phyloP scores from a whole-genome alignment of 2,113 vertebrate species.

The Amia ocellicauda region DNA sequence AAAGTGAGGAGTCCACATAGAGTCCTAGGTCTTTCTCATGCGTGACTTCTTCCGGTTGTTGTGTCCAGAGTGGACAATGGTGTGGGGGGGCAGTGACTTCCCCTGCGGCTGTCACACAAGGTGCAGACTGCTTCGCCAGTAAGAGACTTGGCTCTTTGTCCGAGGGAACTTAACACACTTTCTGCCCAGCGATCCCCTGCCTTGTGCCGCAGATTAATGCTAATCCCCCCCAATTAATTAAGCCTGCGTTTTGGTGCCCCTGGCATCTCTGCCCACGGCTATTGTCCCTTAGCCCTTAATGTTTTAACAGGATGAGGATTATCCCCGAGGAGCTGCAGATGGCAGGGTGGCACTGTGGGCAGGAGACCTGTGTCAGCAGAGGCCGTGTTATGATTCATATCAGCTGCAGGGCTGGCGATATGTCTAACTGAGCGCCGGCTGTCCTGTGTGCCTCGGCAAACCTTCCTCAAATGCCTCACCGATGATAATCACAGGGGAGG shows the following conservation, averaged over 20 bases:
- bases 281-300: conserved; percentile 28
- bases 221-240: conserved; percentile 11
- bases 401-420: background rate
- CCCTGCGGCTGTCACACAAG: background rate
- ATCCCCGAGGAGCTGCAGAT: conserved; percentile 22
- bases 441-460: too few species aligned
- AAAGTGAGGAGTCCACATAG: too few species aligned
- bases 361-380: conserved; percentile 2
- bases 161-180: background rate
- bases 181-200: background rate
- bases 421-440: too few species aligned
- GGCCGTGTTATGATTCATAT: background rate
- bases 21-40: too few species aligned
- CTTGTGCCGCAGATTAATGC: background rate
- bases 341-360: background rate
- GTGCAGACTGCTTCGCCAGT: too few species aligned
- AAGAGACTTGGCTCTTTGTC: conserved; percentile 12
- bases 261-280: conserved; percentile 25
- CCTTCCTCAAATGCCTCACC: too few species aligned
- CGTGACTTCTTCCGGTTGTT: too few species aligned
- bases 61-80: too few species aligned
- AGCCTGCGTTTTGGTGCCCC: background rate
- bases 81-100: too few species aligned
- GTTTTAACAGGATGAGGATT: conserved; percentile 38
- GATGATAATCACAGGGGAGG: too few species aligned